Conservation (phyloP, 2,113 vertebrate species). For the Anguilla japonica region DNA sequence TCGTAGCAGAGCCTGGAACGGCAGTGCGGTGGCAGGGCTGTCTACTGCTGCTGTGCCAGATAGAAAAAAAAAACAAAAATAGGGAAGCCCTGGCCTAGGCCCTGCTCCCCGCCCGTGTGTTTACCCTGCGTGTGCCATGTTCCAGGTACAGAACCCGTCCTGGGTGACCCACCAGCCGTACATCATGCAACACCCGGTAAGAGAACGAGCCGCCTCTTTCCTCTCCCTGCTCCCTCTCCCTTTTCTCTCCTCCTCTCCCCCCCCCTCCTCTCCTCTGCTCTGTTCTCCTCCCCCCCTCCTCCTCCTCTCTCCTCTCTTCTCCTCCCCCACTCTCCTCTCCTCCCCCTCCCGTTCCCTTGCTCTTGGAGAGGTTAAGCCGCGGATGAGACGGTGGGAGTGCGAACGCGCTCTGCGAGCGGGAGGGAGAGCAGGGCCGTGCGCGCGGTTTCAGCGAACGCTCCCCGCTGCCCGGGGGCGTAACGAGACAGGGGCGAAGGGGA, state of each 20-base stretch:
- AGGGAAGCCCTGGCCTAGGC: neutral
- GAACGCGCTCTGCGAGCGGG: neutral
- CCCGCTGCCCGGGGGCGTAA: neutral
- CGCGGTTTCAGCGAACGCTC: neutral
- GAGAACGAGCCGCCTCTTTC: slow-evolving; percentile 43
- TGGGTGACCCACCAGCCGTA: slow-evolving; percentile 98
- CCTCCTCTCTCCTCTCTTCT: neutral
- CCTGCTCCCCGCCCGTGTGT: neutral
- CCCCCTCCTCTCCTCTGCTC: neutral
- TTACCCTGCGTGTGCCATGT: slow-evolving; percentile 13
- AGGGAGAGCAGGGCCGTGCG: neutral
- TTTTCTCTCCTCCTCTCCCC: neutral
- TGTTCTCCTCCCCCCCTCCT: neutral
- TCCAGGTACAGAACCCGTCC: slow-evolving; percentile 93
- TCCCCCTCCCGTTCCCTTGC: no score
- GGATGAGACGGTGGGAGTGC: neutral
- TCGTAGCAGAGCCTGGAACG: neutral
- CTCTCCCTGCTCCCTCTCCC: neutral
- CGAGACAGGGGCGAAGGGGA: neutral
- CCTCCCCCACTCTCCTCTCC: neutral
- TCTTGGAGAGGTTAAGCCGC: slow-evolving; percentile 22
- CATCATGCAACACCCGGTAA: slow-evolving; percentile 98
- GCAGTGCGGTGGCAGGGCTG: neutral
- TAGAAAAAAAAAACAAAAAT: neutral
- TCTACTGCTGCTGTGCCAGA: neutral